Percentiles rank a stretch among this genome's conserved stretches.
These are phyloP conservation scores for Drosophila kohkoa DNA, from an alignment of 1,140 invertebrate species.

Conservation along the genomic window DNA sequence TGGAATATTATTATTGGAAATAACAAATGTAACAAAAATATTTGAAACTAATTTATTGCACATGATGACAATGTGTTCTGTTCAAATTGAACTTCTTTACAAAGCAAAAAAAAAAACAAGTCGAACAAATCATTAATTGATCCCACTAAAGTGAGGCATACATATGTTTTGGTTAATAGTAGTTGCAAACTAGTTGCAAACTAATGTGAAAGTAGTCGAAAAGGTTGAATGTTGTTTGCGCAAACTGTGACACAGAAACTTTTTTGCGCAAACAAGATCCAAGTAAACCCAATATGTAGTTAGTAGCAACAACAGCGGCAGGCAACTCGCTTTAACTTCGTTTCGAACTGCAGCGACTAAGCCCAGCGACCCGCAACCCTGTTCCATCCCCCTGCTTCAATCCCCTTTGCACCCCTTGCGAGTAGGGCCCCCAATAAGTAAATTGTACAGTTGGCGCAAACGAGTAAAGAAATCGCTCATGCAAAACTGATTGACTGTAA, in stretches of 20 bases:
- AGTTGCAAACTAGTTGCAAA: constrained; percentile 4
- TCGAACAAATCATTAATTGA: not conserved
- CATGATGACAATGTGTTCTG: too few relatives aligned
- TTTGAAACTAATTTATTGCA: too few relatives aligned
- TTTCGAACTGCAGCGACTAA: constrained; percentile 33
- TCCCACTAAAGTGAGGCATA: not conserved
- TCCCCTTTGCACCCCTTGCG: not conserved
- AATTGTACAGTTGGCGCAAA: constrained; percentile 81
- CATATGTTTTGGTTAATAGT: constrained; percentile 1
- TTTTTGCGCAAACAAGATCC: constrained; percentile 37
- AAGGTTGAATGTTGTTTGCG: constrained; percentile 32
- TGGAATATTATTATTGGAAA: too few relatives aligned
- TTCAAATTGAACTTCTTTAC: not conserved
- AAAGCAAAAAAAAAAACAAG: not conserved
- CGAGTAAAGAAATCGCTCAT: constrained; percentile 82
- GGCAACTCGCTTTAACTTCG: constrained; percentile 64
- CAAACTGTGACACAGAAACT: constrained; percentile 42
- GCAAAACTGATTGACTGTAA: constrained; percentile 82
- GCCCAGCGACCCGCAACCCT: constrained; percentile 45
- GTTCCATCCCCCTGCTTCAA: not conserved
- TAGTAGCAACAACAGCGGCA: constrained; percentile 24
- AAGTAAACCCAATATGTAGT: constrained; percentile 47
- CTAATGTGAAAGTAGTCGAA: constrained; percentile 18
- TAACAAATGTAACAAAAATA: too few relatives aligned
- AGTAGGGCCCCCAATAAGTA: constrained; percentile 49